phyloP scores from a whole-genome alignment of 2,888 invertebrate genomes.

The Argynnis bischoffii region DNA sequence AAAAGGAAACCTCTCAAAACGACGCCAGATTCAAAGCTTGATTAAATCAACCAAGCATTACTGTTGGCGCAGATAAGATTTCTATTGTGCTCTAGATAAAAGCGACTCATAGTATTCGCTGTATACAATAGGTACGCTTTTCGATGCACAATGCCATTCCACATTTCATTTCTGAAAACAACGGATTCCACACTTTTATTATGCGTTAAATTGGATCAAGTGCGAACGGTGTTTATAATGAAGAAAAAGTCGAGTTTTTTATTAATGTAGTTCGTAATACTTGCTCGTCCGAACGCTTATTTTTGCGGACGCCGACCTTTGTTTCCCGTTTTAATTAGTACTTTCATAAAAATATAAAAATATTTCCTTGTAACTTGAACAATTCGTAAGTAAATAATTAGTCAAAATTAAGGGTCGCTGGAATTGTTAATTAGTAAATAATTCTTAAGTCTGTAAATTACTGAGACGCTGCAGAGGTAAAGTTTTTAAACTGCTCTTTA shows the following conservation, averaged over 20 bases:
- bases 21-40: slow-evolving; percentile 42
- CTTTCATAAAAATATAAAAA: slow-evolving; percentile 25
- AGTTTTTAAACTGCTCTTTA: not conserved
- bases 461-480: not conserved
- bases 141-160: slow-evolving; percentile 69
- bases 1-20: slow-evolving; percentile 27
- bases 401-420: slow-evolving; percentile 4
- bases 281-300: slow-evolving; percentile 4
- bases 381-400: slow-evolving; percentile 20
- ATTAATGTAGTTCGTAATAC: slow-evolving; percentile 25
- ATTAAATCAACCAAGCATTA: slow-evolving; percentile 66
- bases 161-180: slow-evolving; percentile 72
- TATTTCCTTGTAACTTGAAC: slow-evolving; percentile 16
- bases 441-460: slow-evolving; percentile 15
- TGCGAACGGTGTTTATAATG: slow-evolving; percentile 59
- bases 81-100: slow-evolving; percentile 66
- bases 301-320: slow-evolving; percentile 9
- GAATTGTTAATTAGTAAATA: slow-evolving; percentile 19
- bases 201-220: slow-evolving; percentile 72
- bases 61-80: slow-evolving; percentile 67
- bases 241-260: slow-evolving; percentile 37
- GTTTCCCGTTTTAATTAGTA: slow-evolving; percentile 28
- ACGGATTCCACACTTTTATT: slow-evolving; percentile 71
- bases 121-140: slow-evolving; percentile 58
- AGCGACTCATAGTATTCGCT: slow-evolving; percentile 50